Conservation (phyloP, 2,113 vertebrate species). For the Phyllopteryx taeniolatus region DNA sequence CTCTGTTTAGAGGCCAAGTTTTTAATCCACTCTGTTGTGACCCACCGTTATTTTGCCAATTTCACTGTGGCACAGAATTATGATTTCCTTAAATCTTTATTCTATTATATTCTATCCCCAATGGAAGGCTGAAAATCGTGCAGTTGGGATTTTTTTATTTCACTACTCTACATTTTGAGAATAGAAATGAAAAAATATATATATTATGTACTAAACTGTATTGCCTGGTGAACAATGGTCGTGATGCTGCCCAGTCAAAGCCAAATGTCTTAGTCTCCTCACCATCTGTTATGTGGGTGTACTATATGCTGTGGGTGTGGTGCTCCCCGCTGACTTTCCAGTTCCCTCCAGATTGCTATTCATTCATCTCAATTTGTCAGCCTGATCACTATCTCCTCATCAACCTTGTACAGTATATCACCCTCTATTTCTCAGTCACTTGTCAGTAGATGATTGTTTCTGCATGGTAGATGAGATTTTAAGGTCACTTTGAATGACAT, state of each 20-base stretch:
- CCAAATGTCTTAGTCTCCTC: not conserved
- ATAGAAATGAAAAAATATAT: not conserved
- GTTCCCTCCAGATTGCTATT: not conserved
- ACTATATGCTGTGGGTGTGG: not conserved
- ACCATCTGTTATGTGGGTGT: not conserved
- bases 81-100: no score
- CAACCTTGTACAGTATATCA: slow-evolving; percentile 2
- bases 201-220: no score
- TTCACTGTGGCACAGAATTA: no score
- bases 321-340: not conserved
- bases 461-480: not conserved
- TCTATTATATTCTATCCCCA: no score
- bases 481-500: not conserved
- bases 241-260: not conserved
- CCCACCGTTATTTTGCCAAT: no score
- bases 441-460: not conserved
- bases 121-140: no score
- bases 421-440: not conserved
- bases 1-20: no score
- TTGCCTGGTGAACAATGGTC: not conserved
- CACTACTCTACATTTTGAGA: not conserved
- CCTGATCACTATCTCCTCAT: slow-evolving; percentile 3
- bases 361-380: slow-evolving; percentile 2
- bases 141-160: no score
- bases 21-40: no score